Evolutionary conservation across 1,140 invertebrate genomes (phyloP).

Genomic region (Archivesica marissinica): DNA sequence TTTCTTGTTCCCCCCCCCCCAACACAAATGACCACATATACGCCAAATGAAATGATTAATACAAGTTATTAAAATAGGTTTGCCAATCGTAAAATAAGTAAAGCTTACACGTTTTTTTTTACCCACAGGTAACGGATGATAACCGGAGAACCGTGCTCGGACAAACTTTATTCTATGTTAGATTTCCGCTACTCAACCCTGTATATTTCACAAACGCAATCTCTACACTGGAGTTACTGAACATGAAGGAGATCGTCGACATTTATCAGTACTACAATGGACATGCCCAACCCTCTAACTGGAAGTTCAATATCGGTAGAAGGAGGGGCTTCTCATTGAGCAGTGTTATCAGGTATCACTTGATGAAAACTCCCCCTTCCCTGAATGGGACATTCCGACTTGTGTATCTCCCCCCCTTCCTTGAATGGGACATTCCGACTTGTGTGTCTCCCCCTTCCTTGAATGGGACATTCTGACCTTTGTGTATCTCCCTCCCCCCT

Average conservation of each 20-base stretch:
- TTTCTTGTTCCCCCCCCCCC: too few relatives aligned
- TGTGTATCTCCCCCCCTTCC: too few relatives aligned
- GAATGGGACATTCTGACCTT: too few relatives aligned
- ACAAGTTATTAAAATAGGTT: too few relatives aligned
- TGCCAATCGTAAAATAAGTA: too few relatives aligned
- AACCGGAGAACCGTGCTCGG: slow-evolving; percentile 44
- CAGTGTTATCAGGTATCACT: slow-evolving; percentile 35
- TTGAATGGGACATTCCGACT: too few relatives aligned
- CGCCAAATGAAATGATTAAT: too few relatives aligned
- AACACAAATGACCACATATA: too few relatives aligned
- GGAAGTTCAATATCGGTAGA: slow-evolving; percentile 35
- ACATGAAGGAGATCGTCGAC: slow-evolving; percentile 34
- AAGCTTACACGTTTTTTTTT: too few relatives aligned
- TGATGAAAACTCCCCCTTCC: slow-evolving; percentile 36
- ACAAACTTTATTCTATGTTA: slow-evolving; percentile 29
- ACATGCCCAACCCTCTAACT: slow-evolving; percentile 50
- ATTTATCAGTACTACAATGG: slow-evolving; percentile 56
- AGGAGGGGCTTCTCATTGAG: slow-evolving; percentile 37
- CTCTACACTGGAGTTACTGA: slow-evolving; percentile 35
- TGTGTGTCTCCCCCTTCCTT: too few relatives aligned
- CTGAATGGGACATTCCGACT: too few relatives aligned
- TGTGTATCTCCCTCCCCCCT: too few relatives aligned
- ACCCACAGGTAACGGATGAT: slow-evolving; percentile 46
- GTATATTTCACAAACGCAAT: slow-evolving; percentile 52
- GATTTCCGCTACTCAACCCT: slow-evolving; percentile 42